A percentile compares a stretch with the other conserved stretches of the same genome.
Evolutionary conservation across 2,113 vertebrate genomes (phyloP).

Genomic region (Tringa solitaria): DNA sequence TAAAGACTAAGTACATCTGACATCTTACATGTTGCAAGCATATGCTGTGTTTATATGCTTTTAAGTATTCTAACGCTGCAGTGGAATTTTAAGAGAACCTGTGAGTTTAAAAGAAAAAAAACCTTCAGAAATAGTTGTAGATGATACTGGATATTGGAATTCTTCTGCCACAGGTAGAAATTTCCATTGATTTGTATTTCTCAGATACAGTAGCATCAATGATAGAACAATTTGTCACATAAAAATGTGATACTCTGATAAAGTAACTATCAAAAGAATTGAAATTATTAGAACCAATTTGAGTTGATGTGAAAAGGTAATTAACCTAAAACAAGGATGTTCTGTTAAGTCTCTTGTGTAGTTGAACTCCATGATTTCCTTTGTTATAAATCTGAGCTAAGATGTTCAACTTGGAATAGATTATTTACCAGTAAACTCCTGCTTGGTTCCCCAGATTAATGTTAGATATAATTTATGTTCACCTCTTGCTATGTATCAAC

Average conservation of each 20-base stretch:
- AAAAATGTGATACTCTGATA: not conserved
- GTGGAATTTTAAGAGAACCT: not conserved
- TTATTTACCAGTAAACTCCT: not conserved
- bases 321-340: not conserved
- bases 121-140: not conserved
- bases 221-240: rapidly evolving
- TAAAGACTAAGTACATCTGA: not conserved
- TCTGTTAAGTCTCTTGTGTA: not conserved
- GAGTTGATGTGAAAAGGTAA: not conserved
- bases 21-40: not conserved
- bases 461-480: not conserved
- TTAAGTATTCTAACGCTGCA: not conserved
- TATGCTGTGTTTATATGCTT: not conserved
- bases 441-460: not conserved
- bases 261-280: not conserved
- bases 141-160: not conserved
- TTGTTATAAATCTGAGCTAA: not conserved
- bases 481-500: not conserved
- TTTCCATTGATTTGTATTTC: not conserved
- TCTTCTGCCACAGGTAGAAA: not conserved
- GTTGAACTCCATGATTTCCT: not conserved
- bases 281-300: not conserved
- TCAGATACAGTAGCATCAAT: not conserved
- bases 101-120: not conserved
- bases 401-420: not conserved